Percentiles rank a stretch among this genome's conserved stretches.
Evolutionary conservation across 2,888 invertebrate species (phyloP).

Genomic region (Cheilosia impressa): DNA sequence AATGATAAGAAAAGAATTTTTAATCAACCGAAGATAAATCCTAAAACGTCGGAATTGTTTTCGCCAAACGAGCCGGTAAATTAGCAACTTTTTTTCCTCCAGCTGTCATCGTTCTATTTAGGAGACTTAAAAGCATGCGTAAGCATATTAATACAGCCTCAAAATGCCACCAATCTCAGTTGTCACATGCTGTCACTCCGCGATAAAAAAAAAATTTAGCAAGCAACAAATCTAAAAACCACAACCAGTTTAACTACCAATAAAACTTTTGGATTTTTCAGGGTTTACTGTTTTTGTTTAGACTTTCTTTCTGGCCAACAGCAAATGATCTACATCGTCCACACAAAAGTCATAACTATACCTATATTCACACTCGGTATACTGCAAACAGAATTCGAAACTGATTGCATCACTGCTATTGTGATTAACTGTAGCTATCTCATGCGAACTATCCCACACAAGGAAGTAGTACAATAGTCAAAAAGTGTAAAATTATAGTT

Average conservation of each 20-base stretch:
- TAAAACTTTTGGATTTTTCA: constrained; percentile 8
- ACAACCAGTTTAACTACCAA: constrained; percentile 33
- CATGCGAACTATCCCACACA: constrained; percentile 18
- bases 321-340: constrained; percentile 14
- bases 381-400: constrained; percentile 53
- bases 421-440: constrained; percentile 7
- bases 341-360: neutral
- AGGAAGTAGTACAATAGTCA: constrained; percentile 44
- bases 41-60: too few relatives aligned
- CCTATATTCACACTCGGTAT: constrained; percentile 24
- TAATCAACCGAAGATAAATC: too few relatives aligned
- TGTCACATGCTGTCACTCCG: constrained; percentile 25
- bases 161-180: neutral
- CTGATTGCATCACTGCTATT: constrained; percentile 61
- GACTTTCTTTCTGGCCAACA: neutral
- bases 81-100: too few relatives aligned
- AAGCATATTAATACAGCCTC: neutral
- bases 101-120: too few relatives aligned
- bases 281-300: neutral
- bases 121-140: neutral
- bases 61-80: too few relatives aligned
- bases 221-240: constrained; percentile 11
- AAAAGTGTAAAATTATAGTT: constrained; percentile 24
- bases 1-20: too few relatives aligned
- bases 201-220: constrained; percentile 11